Percentiles rank a stretch among this genome's conserved stretches.
These are phyloP conservation scores for Lasius platythorax DNA, from an alignment of 2,888 invertebrate genomes.

Conservation along the genomic window DNA sequence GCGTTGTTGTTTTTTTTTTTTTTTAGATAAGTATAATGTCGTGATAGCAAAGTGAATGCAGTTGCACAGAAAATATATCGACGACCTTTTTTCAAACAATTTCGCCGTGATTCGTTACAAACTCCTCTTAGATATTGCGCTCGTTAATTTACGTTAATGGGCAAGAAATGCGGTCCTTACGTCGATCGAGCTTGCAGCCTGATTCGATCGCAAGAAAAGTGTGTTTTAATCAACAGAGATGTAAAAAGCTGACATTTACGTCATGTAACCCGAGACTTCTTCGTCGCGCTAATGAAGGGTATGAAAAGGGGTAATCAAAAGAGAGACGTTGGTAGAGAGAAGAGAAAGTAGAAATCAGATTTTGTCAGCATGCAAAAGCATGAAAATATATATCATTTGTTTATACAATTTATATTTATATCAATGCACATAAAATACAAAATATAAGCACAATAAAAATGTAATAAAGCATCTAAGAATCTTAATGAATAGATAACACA, in stretches of 20 bases:
- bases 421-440: neutral
- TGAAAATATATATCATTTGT: neutral
- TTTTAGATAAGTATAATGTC: neutral
- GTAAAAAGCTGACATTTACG: constrained; percentile 21
- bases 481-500: neutral
- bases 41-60: neutral
- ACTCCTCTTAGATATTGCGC: neutral
- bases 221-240: constrained; percentile 10
- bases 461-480: neutral
- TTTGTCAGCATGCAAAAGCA: neutral
- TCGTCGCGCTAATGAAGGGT: neutral
- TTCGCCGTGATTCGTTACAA: neutral
- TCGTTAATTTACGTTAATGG: neutral
- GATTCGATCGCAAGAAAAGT: neutral
- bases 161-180: neutral
- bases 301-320: neutral
- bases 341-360: neutral
- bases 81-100: neutral
- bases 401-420: neutral
- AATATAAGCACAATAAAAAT: neutral
- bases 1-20: neutral
- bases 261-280: constrained; percentile 4
- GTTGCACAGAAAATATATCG: neutral
- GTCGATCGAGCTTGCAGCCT: neutral
- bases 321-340: neutral